Percentiles rank a stretch among this genome's conserved stretches.
Conservation (phyloP, 2,113 vertebrate genomes). For the Pseudorectes ferrugineus region DNA sequence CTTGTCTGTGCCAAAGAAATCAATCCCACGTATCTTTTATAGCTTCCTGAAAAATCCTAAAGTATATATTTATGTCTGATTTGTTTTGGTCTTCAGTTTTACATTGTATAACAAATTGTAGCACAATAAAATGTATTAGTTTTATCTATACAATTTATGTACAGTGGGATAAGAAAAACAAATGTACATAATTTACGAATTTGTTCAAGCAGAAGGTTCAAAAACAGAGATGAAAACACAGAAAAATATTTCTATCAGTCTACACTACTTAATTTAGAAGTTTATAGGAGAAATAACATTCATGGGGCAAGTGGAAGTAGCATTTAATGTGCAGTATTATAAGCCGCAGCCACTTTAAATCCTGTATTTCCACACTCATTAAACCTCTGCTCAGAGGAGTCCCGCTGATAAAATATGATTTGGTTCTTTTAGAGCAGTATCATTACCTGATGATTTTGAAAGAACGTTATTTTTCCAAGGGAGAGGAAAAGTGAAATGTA, state of each 20-base stretch:
- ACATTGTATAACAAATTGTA: neutral
- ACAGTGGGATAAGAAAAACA: neutral
- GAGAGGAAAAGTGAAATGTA: neutral
- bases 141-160: neutral
- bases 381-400: constrained; percentile 48
- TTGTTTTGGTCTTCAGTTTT: neutral
- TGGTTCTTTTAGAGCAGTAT: constrained; percentile 50
- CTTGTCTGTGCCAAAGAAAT: neutral
- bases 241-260: constrained; percentile 50
- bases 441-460: constrained; percentile 62
- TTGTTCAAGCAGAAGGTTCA: constrained; percentile 11
- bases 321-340: constrained; percentile 31
- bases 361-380: constrained; percentile 51
- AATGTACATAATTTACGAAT: neutral
- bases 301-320: neutral
- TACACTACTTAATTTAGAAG: constrained; percentile 33
- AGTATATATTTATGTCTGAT: neutral
- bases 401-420: constrained; percentile 48
- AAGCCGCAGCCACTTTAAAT: neutral
- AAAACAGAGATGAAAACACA: constrained; percentile 7
- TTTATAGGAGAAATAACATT: constrained; percentile 59
- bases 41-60: neutral
- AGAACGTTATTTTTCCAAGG: neutral
- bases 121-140: neutral
- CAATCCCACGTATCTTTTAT: neutral